phyloP scores from a whole-genome alignment of 1,140 invertebrate species.

The Drosophila bocki region DNA sequence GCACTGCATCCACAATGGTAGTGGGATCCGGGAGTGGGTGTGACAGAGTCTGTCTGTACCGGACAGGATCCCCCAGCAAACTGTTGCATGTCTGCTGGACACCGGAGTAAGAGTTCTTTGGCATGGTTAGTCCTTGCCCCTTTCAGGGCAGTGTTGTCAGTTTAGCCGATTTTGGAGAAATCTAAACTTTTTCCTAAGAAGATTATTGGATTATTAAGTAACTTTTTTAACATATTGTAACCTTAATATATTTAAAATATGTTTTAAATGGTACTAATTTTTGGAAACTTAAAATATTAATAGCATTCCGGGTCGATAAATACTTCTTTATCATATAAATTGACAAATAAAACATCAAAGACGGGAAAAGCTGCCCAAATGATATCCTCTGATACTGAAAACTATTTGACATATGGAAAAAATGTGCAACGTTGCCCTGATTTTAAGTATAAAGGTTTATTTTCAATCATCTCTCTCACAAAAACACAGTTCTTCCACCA shows the following conservation, averaged over 20 bases:
- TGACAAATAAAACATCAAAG: not conserved
- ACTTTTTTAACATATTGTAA: no score
- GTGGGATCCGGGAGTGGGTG: constrained; percentile 81
- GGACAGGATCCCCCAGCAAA: constrained; percentile 60
- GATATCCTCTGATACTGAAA: not conserved
- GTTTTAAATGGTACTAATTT: no score
- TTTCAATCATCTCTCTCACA: not conserved
- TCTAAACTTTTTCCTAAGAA: not conserved
- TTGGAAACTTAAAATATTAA: no score
- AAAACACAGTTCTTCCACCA: not conserved
- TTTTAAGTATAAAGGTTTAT: not conserved
- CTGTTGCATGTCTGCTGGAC: constrained; percentile 66
- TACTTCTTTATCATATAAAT: not conserved
- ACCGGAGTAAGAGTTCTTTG: constrained; percentile 54
- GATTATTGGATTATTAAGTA: not conserved
- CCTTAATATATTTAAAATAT: no score
- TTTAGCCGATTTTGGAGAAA: not conserved
- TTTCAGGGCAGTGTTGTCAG: not conserved
- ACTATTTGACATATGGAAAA: not conserved
- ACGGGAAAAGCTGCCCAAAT: not conserved
- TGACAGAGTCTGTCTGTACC: constrained; percentile 15
- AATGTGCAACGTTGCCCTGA: not conserved
- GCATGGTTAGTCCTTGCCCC: constrained; percentile 2
- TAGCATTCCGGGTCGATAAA: no score
- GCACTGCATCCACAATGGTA: constrained; percentile 90